A percentile compares a stretch with the other conserved stretches of the same genome.
Conservation (phyloP, 2,888 invertebrate species). For the Stenichneumon culpator region DNA sequence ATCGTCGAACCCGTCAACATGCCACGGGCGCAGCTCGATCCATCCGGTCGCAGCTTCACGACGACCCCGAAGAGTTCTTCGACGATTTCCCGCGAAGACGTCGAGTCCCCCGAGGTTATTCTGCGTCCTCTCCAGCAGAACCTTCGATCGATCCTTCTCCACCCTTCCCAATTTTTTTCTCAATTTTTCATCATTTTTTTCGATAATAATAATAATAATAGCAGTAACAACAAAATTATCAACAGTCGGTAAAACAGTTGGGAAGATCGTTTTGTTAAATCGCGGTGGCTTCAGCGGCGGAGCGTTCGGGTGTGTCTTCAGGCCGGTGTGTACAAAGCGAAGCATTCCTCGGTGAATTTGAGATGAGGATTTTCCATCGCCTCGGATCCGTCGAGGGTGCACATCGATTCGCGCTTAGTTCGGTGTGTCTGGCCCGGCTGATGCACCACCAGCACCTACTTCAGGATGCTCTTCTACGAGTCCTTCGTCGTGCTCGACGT, state of each 20-base stretch:
- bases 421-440: conserved; percentile 54
- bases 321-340: conserved; percentile 42
- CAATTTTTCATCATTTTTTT: not conserved
- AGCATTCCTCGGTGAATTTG: conserved; percentile 31
- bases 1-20: conserved; percentile 30
- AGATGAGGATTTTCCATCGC: conserved; percentile 29
- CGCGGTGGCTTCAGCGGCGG: not conserved
- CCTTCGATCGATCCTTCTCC: conserved; percentile 16
- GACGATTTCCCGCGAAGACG: not conserved
- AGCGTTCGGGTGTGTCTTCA: conserved; percentile 38
- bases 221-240: conserved; percentile 24
- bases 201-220: not conserved
- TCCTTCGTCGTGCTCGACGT: conserved; percentile 72
- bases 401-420: conserved; percentile 32
- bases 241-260: conserved; percentile 6
- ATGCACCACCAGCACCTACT: conserved; percentile 63
- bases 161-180: not conserved
- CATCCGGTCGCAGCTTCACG: conserved; percentile 7
- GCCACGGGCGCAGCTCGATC: conserved; percentile 3
- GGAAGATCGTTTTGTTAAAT: conserved; percentile 1
- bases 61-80: conserved; percentile 11
- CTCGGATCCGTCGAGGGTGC: conserved; percentile 33
- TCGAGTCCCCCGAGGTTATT: not conserved
- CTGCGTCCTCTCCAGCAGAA: conserved; percentile 4
- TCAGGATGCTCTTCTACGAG: conserved; percentile 71